Evolutionary conservation across 1,140 invertebrate species (phyloP).

Genomic region (Adelges cooleyi): DNA sequence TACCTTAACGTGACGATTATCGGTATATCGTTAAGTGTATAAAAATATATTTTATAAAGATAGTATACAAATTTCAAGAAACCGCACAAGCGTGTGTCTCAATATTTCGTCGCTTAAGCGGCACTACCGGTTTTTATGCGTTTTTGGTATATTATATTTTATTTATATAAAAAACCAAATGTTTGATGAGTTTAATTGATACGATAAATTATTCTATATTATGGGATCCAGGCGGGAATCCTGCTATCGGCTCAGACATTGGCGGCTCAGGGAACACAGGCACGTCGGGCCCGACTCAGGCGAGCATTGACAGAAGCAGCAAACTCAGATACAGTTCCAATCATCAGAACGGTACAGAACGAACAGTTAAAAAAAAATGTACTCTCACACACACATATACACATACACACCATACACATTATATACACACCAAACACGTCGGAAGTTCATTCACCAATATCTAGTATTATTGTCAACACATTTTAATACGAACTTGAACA

Average conservation of each 20-base stretch:
- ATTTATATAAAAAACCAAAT: background rate
- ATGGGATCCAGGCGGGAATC: constrained; percentile 54
- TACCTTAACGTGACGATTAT: no score
- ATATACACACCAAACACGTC: no score
- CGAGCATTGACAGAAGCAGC: constrained; percentile 77
- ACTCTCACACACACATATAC: background rate
- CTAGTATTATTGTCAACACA: background rate
- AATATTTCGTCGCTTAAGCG: no score
- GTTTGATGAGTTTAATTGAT: constrained; percentile 13
- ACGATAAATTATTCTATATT: constrained; percentile 21
- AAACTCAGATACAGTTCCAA: constrained; percentile 64
- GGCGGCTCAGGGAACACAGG: constrained; percentile 48
- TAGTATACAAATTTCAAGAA: no score
- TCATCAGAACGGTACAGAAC: constrained; percentile 69
- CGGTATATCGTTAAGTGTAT: no score
- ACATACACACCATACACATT: no score
- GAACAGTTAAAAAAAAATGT: background rate
- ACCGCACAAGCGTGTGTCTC: no score
- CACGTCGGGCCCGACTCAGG: constrained; percentile 63
- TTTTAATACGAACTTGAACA: background rate
- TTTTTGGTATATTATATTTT: no score
- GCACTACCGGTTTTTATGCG: no score
- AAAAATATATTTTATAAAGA: no score
- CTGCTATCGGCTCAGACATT: constrained; percentile 76
- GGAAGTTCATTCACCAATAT: background rate